phyloP scores from a whole-genome alignment of 2,113 vertebrate genomes.

The Indri indri region DNA sequence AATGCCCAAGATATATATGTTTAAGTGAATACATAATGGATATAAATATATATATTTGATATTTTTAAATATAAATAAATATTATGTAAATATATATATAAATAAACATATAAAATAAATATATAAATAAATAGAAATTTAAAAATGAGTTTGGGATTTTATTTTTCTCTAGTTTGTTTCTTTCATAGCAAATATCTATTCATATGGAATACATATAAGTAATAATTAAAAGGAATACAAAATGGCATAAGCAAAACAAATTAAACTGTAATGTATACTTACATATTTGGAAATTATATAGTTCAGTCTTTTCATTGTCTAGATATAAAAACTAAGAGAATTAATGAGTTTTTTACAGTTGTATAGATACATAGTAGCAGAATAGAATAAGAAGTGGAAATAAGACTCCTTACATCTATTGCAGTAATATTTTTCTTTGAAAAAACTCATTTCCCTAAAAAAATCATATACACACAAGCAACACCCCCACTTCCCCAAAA shows the following conservation, averaged over 20 bases:
- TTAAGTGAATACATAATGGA: neutral
- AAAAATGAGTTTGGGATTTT: neutral
- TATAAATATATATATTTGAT: neutral
- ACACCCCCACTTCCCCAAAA: neutral
- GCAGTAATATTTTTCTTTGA: neutral
- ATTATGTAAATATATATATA: too few relatives aligned
- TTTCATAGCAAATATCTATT: neutral
- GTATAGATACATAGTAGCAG: neutral
- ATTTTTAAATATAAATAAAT: neutral
- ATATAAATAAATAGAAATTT: too few relatives aligned
- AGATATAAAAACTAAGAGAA: neutral
- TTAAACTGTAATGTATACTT: neutral
- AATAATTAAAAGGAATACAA: neutral
- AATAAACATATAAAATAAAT: too few relatives aligned
- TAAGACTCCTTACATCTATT: neutral
- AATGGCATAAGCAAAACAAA: neutral
- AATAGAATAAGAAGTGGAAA: neutral
- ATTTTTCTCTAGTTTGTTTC: neutral
- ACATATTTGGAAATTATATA: neutral
- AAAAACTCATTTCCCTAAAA: neutral
- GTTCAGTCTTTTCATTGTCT: neutral
- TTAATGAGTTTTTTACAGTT: neutral
- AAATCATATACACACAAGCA: neutral
- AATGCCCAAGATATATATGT: neutral
- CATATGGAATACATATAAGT: neutral